phyloP scores from a whole-genome alignment of 2,113 vertebrate genomes.

The Oryzias curvinotus region DNA sequence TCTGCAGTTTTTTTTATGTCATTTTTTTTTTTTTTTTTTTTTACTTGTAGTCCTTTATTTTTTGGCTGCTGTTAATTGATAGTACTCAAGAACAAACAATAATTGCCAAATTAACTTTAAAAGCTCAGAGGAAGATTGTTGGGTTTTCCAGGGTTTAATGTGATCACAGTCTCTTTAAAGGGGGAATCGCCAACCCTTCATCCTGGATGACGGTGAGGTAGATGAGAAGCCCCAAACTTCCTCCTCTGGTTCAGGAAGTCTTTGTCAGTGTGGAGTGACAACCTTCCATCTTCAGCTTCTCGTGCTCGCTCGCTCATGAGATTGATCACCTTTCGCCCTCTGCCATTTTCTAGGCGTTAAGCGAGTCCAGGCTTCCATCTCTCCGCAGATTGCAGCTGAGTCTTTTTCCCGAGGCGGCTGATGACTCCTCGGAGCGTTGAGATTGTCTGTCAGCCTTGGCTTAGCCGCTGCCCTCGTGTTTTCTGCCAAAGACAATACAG shows the following conservation, averaged over 20 bases:
- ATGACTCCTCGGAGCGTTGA: conserved; percentile 27
- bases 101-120: too few species aligned
- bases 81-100: too few species aligned
- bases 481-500: conserved; percentile 25
- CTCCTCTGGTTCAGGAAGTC: conserved; percentile 26
- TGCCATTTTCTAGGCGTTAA: conserved; percentile 38
- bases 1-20: too few species aligned
- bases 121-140: too few species aligned
- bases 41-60: too few species aligned
- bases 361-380: conserved; percentile 45
- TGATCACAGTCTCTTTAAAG: too few species aligned
- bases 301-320: conserved; percentile 9
- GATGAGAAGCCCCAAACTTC: conserved; percentile 8
- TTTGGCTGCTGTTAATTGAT: too few species aligned
- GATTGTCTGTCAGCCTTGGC: conserved; percentile 22
- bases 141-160: too few species aligned
- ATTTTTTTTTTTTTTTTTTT: too few species aligned
- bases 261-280: neutral
- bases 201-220: too few species aligned
- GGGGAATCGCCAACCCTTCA: too few species aligned
- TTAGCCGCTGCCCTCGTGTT: conserved; percentile 44
- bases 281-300: conserved; percentile 10
- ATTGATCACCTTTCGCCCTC: conserved; percentile 53
- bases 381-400: conserved; percentile 3
- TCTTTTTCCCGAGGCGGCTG: conserved; percentile 6